phyloP scores from a whole-genome alignment of 2,113 vertebrate species.

The Stigmatopora nigra region DNA sequence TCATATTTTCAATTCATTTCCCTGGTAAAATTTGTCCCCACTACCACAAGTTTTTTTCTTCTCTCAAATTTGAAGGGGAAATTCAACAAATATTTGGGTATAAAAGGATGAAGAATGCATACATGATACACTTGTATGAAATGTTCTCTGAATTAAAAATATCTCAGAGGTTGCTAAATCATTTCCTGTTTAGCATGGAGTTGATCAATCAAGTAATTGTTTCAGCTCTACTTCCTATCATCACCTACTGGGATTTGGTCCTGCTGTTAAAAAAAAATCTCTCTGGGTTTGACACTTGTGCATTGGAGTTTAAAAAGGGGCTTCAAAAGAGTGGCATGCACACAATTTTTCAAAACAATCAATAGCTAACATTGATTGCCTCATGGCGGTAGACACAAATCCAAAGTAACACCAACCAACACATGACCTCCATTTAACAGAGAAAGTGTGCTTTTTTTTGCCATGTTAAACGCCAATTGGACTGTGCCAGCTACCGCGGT shows the following conservation, averaged over 20 bases:
- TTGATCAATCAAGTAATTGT: constrained; percentile 10
- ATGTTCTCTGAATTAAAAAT: background rate
- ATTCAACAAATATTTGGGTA: background rate
- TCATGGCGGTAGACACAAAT: constrained; percentile 5
- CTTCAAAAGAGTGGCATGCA: constrained; percentile 4
- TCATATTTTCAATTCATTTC: too few relatives aligned
- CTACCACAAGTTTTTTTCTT: too few relatives aligned
- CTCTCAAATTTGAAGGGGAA: too few relatives aligned
- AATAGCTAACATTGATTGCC: constrained; percentile 6
- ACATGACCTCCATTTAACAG: background rate
- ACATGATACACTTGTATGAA: background rate
- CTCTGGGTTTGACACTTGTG: background rate
- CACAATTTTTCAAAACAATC: constrained; percentile 11
- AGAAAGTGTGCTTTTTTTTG: constrained; percentile 12
- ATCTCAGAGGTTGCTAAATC: background rate
- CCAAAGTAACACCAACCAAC: constrained; percentile 8
- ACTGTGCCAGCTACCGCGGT: background rate
- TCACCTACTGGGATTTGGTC: constrained; percentile 4
- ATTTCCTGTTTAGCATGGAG: background rate
- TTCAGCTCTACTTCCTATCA: constrained; percentile 3
- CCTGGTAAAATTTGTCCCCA: too few relatives aligned
- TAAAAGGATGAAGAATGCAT: background rate
- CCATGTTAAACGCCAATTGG: background rate
- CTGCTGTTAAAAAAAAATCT: constrained; percentile 13
- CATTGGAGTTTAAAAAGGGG: background rate